Evolutionary conservation across 2,888 invertebrate genomes (phyloP).

Genomic region (Cenopis cana): DNA sequence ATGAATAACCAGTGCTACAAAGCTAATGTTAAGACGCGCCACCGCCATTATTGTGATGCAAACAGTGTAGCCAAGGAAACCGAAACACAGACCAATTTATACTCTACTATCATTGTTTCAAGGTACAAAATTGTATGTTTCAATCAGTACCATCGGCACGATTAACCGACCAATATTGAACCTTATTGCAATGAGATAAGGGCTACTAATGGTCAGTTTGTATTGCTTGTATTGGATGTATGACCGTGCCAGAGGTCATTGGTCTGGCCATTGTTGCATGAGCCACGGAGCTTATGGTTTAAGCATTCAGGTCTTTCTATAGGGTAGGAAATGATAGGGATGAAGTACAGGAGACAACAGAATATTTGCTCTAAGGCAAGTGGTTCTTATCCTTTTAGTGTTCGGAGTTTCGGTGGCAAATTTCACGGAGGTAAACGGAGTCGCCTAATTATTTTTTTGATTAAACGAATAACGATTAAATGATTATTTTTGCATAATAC

Average conservation of each 20-base stretch:
- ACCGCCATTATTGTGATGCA: neutral
- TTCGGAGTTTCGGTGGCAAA: no score
- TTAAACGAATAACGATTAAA: no score
- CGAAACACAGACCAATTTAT: neutral
- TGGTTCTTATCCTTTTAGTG: no score
- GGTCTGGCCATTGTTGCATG: neutral
- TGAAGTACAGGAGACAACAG: no score
- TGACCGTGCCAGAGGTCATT: conserved; percentile 24
- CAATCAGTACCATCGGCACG: neutral
- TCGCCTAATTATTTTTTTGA: no score
- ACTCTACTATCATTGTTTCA: neutral
- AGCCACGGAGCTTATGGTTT: neutral
- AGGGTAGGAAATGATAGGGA: neutral
- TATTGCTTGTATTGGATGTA: conserved; percentile 22
- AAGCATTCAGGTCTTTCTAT: neutral
- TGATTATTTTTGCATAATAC: no score
- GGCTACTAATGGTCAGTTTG: neutral
- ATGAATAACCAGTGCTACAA: neutral
- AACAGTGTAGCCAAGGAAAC: neutral
- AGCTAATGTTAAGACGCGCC: conserved; percentile 1
- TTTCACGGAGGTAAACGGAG: no score
- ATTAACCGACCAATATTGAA: neutral
- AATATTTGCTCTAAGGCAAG: no score
- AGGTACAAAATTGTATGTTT: neutral
- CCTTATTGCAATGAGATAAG: neutral